Evolutionary conservation across 2,797 vertebrate species (phyloP).

Genomic region (Syncerus caffer): DNA sequence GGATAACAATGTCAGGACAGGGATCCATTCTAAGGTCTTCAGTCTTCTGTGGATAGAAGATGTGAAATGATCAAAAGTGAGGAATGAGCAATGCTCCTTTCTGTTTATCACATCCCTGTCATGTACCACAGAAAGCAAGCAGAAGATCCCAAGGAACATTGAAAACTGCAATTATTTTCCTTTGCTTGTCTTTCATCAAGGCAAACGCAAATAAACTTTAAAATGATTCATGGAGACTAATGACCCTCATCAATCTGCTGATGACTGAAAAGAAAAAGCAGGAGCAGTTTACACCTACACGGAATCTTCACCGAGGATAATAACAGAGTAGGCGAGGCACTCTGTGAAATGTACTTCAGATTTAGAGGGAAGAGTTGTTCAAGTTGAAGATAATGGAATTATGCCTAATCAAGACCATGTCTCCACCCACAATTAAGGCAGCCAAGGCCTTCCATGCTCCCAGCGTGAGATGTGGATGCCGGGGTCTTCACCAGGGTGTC

Average conservation of each 20-base stretch:
- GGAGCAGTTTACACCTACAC: slow-evolving; percentile 68
- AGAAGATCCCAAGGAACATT: slow-evolving; percentile 58
- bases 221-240: slow-evolving; percentile 68
- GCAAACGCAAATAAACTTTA: slow-evolving; percentile 67
- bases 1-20: not conserved
- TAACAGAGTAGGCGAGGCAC: slow-evolving; percentile 59
- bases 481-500: not conserved
- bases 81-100: slow-evolving; percentile 41
- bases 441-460: not conserved
- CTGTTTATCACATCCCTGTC: slow-evolving; percentile 44
- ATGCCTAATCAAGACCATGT: not conserved
- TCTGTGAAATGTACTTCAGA: slow-evolving; percentile 43
- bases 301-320: slow-evolving; percentile 53
- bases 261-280: slow-evolving; percentile 56
- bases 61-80: slow-evolving; percentile 26
- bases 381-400: slow-evolving; percentile 41
- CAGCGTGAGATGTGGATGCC: not conserved
- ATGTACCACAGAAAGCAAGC: slow-evolving; percentile 59
- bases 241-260: slow-evolving; percentile 62
- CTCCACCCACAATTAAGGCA: not conserved
- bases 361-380: slow-evolving; percentile 31
- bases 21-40: slow-evolving; percentile 16
- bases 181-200: slow-evolving; percentile 64
- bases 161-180: slow-evolving; percentile 72
- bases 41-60: not conserved